phyloP scores from a whole-genome alignment of 2,113 vertebrate genomes.

The Aix galericulata region DNA sequence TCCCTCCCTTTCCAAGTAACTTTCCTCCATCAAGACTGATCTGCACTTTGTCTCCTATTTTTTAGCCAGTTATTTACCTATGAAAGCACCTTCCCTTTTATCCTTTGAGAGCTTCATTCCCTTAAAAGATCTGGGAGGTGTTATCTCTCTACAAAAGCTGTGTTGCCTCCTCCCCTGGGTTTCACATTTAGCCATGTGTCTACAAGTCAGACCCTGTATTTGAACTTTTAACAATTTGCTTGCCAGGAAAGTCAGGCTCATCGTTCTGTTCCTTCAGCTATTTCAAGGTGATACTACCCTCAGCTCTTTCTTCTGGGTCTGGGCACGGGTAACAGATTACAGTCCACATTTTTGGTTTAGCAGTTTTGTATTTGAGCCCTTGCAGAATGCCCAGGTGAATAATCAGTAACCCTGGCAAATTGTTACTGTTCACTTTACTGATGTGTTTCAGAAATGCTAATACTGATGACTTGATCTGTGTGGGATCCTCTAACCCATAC shows the following conservation, averaged over 20 bases:
- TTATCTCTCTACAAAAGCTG: background rate
- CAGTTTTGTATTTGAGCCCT: background rate
- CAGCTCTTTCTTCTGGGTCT: slow-evolving; percentile 22
- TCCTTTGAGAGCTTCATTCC: background rate
- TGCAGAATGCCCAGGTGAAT: background rate
- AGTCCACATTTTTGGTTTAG: background rate
- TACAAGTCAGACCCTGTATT: slow-evolving; percentile 30
- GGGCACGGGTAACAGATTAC: background rate
- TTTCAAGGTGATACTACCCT: background rate
- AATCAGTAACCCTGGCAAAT: background rate
- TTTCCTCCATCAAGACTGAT: background rate
- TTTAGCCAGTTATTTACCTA: background rate
- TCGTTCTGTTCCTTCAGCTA: background rate
- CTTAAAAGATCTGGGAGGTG: background rate
- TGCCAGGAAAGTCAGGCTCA: slow-evolving; percentile 58
- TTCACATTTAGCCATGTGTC: slow-evolving; percentile 15
- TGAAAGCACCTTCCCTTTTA: background rate
- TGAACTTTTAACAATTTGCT: slow-evolving; percentile 42
- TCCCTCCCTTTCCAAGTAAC: background rate
- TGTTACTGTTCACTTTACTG: background rate
- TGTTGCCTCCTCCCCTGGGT: background rate
- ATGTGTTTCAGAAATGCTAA: background rate
- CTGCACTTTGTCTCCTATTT: background rate
- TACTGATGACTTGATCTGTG: background rate
- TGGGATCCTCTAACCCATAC: background rate